Evolutionary conservation across 2,888 invertebrate genomes (phyloP).

Genomic region (Catocala fraxini): DNA sequence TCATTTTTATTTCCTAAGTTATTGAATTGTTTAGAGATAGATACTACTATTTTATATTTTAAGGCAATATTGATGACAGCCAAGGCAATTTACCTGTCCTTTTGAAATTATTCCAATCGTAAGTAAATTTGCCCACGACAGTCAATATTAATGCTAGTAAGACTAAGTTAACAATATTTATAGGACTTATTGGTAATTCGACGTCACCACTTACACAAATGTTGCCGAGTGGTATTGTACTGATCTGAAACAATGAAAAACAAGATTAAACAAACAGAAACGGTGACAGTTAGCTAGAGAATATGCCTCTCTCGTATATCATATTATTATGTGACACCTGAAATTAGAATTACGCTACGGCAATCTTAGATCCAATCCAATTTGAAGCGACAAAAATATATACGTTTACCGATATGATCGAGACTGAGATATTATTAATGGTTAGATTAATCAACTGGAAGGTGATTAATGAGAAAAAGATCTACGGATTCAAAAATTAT

Average conservation of each 20-base stretch:
- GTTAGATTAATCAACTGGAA: too few species aligned
- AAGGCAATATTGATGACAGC: slow-evolving; percentile 93
- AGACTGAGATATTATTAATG: too few species aligned
- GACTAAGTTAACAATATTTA: slow-evolving; percentile 92
- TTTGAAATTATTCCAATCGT: slow-evolving; percentile 94
- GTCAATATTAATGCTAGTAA: slow-evolving; percentile 90
- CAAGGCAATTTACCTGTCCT: slow-evolving; percentile 93
- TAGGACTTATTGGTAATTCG: slow-evolving; percentile 87
- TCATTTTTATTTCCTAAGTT: too few species aligned
- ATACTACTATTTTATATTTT: slow-evolving; percentile 14
- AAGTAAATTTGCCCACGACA: slow-evolving; percentile 92
- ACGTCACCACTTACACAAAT: slow-evolving; percentile 88
- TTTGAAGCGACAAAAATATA: too few species aligned
- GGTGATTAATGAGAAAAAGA: too few species aligned
- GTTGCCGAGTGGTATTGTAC: slow-evolving; percentile 90
- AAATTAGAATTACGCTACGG: too few species aligned
- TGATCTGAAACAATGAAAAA: slow-evolving; percentile 86
- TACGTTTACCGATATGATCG: too few species aligned
- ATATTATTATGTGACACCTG: too few species aligned
- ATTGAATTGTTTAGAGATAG: too few species aligned
- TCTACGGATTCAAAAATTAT: too few species aligned
- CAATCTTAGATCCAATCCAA: too few species aligned
- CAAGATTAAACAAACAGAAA: background rate
- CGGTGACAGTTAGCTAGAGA: background rate
- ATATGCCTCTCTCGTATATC: too few species aligned